Evolutionary conservation across 1,140 invertebrate species (phyloP), one percentile per base, ranked within the genome.

Genomic region (Mamestra configurata): DNA sequence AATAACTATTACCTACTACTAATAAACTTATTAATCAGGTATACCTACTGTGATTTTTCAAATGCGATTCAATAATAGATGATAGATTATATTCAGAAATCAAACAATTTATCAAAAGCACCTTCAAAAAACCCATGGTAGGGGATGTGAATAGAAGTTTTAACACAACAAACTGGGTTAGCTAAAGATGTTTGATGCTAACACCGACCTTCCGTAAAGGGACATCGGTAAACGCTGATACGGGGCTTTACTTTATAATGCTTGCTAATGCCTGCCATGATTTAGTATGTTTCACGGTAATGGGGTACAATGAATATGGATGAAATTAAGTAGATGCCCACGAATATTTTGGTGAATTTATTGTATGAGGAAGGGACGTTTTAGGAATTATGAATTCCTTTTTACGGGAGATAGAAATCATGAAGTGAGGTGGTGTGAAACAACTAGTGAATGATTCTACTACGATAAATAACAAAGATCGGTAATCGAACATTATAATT

Each of bases 161-260:
- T 77, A 86, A 82, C 84, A 89, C 79, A 85, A 84, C 84, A 85
- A 86, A 85, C 81, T 87, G 79, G 84, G 88, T 90, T 86, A 88
- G 80, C 59, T 40, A 59, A 80, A 82, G 82, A 81, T 68, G 84
- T 88, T 82, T 85, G 77, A 77, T 81, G 81, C 73, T 40, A 24
- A 55, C 61, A 20, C 31, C 72, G 70, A 79, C 71, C 84, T 86
- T 83, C 79, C 80, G 80, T 82, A 72, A 51, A 35, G 70, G 59
- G 57, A 73, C 68, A 77, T 66, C 68, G 15, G 37, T 83, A 85
- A 85, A 66, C 76, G 85, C 82, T 83, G 83, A 88, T 77, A 59
- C 43, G 37, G 31, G 43, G 43, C 71, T 73, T 73, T 31, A 73
- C 71, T 57, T 73, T 57, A 18, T 73, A 57, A 73, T 57, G 51